These are phyloP conservation scores for Physocephala rufipes DNA, from an alignment of 2,888 invertebrate species.

Conservation along the genomic window DNA sequence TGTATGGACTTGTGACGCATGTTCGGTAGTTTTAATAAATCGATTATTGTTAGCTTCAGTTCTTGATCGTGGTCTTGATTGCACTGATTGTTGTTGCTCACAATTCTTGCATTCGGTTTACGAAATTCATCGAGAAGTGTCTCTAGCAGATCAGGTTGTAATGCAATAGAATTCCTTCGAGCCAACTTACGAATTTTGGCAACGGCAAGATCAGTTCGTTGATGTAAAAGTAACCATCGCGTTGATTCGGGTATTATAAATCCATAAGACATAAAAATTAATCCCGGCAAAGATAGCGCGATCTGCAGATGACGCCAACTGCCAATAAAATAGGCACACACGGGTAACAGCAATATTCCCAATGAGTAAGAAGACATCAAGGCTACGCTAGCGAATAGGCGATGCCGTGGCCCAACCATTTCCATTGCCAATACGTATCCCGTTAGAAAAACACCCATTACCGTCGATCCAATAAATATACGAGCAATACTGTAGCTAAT, in stretches of 20 bases:
- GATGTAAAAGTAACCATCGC: conserved; percentile 76
- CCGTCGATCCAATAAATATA: conserved; percentile 76
- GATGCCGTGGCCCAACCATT: conserved; percentile 77
- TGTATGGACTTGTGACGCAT: conserved; percentile 73
- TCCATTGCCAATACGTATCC: conserved; percentile 81
- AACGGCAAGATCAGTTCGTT: conserved; percentile 72
- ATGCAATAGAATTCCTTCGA: conserved; percentile 71
- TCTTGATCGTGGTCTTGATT: conserved; percentile 23
- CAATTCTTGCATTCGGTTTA: background rate
- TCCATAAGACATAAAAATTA: conserved; percentile 75
- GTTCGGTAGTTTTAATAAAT: conserved; percentile 73
- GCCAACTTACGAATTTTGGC: conserved; percentile 72
- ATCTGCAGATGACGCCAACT: conserved; percentile 78
- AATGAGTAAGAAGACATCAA: conserved; percentile 79
- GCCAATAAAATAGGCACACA: conserved; percentile 70
- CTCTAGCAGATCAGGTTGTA: conserved; percentile 69
- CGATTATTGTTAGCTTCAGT: conserved; percentile 65
- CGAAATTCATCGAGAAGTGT: conserved; percentile 66
- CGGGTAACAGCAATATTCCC: conserved; percentile 70
- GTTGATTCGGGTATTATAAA: conserved; percentile 82
- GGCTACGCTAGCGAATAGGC: conserved; percentile 75
- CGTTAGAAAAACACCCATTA: conserved; percentile 80
- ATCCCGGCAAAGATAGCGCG: conserved; percentile 74
- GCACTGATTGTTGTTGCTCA: conserved; percentile 43
- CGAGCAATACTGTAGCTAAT: conserved; percentile 75